These are phyloP conservation scores for Otis tarda DNA, from an alignment of 2,113 vertebrate genomes.

Conservation along the genomic window DNA sequence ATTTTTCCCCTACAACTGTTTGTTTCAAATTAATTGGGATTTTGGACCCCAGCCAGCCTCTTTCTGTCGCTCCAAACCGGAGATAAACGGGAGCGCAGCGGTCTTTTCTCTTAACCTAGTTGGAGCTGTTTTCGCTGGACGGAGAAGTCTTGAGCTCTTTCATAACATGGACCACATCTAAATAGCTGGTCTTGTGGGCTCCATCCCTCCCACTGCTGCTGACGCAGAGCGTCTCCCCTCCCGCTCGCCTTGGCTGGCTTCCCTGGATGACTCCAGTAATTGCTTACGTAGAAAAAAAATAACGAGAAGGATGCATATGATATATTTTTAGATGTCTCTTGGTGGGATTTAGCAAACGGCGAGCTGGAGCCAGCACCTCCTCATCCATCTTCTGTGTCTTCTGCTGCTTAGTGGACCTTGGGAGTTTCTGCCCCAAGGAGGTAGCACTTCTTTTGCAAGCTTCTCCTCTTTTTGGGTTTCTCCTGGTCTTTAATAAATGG, in stretches of 20 bases:
- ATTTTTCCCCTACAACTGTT: neutral
- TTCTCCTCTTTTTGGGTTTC: neutral
- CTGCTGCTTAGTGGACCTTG: neutral
- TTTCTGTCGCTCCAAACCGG: neutral
- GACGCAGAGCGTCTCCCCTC: conserved; percentile 53
- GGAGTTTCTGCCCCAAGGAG: neutral
- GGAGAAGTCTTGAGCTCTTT: neutral
- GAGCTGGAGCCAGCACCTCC: neutral
- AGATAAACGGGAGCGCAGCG: neutral
- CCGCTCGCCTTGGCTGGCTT: conserved; percentile 39
- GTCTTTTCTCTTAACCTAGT: neutral
- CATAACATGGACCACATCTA: neutral
- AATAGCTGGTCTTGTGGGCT: neutral
- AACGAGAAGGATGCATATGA: conserved; percentile 56
- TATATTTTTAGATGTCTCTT: conserved; percentile 66
- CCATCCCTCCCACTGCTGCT: conserved; percentile 45
- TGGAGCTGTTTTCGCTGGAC: neutral
- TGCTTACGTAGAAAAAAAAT: conserved; percentile 57
- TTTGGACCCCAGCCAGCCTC: neutral
- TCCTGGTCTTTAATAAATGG: neutral
- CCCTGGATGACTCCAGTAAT: conserved; percentile 61
- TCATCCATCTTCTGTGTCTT: neutral
- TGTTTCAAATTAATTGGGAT: neutral
- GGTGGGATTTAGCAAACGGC: conserved; percentile 40
- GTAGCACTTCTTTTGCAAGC: neutral